These are phyloP conservation scores for Yponomeuta plumbellus DNA, from an alignment of 2,888 invertebrate genomes.

Conservation along the genomic window DNA sequence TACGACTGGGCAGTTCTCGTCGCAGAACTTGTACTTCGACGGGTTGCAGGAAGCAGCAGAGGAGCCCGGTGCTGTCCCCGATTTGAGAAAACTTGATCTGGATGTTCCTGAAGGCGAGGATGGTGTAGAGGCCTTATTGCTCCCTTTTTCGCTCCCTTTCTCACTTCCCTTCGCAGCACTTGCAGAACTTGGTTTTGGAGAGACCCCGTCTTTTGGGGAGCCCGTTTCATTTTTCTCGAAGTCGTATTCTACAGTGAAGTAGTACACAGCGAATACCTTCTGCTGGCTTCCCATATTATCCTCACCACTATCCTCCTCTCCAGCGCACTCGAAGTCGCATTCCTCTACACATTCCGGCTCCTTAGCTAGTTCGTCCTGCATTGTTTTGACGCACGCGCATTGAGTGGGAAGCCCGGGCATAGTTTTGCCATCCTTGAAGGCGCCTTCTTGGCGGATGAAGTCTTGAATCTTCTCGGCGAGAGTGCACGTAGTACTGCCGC, in stretches of 20 bases:
- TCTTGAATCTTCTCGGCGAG: constrained; percentile 57
- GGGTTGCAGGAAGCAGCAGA: neutral
- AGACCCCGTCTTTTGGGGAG: no score
- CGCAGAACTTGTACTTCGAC: constrained; percentile 4
- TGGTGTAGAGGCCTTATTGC: neutral
- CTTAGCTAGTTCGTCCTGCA: constrained; percentile 46
- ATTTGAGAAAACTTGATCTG: neutral
- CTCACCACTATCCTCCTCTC: neutral
- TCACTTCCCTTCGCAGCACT: no score
- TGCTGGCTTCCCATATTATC: constrained; percentile 16
- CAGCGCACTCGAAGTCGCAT: neutral
- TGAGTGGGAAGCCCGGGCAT: constrained; percentile 57
- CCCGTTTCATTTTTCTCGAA: constrained; percentile 16
- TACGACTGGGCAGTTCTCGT: neutral
- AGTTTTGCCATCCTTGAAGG: constrained; percentile 39
- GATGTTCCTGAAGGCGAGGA: neutral
- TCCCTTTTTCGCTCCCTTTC: neutral
- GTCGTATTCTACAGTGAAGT: constrained; percentile 60
- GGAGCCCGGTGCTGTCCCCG: neutral
- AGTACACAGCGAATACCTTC: constrained; percentile 53
- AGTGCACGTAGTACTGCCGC: constrained; percentile 61
- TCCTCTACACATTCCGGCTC: constrained; percentile 40
- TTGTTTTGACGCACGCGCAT: constrained; percentile 56
- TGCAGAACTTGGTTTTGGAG: no score
- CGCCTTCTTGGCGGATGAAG: constrained; percentile 56